Evolutionary conservation across 1,140 invertebrate genomes (phyloP).

Genomic region (Ips nitidus): DNA sequence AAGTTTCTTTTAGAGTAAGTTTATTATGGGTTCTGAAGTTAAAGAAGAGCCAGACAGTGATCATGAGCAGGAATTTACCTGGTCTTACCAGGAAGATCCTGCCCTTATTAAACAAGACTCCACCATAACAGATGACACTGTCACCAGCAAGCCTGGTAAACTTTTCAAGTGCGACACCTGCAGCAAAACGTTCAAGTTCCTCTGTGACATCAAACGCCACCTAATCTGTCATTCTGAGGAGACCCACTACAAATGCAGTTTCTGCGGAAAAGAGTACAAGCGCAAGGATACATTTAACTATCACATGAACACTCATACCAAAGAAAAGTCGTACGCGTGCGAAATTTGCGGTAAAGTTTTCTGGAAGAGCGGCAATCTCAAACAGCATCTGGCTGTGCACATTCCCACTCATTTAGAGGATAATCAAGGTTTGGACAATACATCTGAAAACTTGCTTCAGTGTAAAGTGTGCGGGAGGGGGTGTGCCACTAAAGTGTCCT

Average conservation of each 20-base stretch:
- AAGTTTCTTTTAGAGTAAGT: too few relatives aligned
- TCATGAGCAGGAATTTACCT: background rate
- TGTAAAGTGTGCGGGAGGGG: background rate
- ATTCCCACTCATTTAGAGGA: background rate
- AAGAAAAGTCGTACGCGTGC: slow-evolving; percentile 9
- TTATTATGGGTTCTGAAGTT: too few relatives aligned
- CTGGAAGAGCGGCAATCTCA: background rate
- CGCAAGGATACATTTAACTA: background rate
- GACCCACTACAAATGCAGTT: slow-evolving; percentile 3
- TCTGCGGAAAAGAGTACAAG: slow-evolving; percentile 8
- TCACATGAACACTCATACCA: slow-evolving; percentile 7
- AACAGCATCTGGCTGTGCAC: background rate
- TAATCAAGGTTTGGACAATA: too few relatives aligned
- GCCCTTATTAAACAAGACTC: background rate
- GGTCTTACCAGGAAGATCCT: background rate
- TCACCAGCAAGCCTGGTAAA: background rate
- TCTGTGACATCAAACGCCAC: background rate
- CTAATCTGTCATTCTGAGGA: background rate
- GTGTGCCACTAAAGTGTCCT: background rate
- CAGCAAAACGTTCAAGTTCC: slow-evolving; percentile 1
- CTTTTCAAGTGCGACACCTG: slow-evolving; percentile 8
- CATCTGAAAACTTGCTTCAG: too few relatives aligned
- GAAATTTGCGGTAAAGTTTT: slow-evolving; percentile 8
- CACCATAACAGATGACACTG: background rate
- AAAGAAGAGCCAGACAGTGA: background rate